Evolutionary conservation across 2,797 vertebrate genomes (phyloP).

Genomic region (Heteromormyrus szaboi): DNA sequence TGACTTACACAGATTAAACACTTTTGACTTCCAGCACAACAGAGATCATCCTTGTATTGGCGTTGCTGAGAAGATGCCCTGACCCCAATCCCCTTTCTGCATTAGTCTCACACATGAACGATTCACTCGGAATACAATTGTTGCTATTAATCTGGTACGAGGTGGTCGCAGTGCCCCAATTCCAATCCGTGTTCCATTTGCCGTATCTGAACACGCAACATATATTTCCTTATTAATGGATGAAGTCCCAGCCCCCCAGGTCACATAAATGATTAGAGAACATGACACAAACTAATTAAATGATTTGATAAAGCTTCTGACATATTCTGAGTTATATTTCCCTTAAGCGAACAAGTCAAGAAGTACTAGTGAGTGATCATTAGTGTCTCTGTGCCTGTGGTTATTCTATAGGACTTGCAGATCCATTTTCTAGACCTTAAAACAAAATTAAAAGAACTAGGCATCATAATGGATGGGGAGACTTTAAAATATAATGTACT

Average conservation of each 20-base stretch:
- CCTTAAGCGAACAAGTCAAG: background rate
- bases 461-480: background rate
- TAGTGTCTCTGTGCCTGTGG: background rate
- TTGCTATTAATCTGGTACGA: background rate
- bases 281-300: constrained; percentile 12
- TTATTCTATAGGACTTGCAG: background rate
- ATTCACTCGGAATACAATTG: background rate
- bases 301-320: background rate
- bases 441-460: background rate
- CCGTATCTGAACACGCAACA: background rate
- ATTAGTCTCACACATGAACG: background rate
- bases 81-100: background rate
- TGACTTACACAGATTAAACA: background rate
- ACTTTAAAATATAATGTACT: background rate
- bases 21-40: background rate
- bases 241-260: background rate
- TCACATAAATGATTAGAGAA: background rate
- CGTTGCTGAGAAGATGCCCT: background rate
- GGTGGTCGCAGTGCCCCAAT: background rate
- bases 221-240: constrained; percentile 2
- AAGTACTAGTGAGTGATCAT: background rate
- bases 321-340: background rate
- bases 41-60: background rate
- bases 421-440: background rate
- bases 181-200: background rate